phyloP scores from a whole-genome alignment of 23 tunicate genomes.

The Botrylloides violaceus region DNA sequence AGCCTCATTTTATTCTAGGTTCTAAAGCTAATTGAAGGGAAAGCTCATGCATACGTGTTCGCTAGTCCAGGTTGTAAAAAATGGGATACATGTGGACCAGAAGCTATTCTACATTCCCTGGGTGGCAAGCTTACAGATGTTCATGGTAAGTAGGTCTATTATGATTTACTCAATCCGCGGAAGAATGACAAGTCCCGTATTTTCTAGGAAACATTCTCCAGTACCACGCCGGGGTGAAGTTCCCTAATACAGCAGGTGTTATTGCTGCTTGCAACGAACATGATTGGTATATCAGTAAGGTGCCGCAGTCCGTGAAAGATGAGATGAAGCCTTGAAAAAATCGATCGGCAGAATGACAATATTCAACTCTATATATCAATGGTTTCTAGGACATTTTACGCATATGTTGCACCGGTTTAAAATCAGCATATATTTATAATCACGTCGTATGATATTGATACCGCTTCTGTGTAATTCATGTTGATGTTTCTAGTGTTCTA shows the following conservation, averaged over 20 bases:
- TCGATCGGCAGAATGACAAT: no score
- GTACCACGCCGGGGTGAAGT: constrained; percentile 69
- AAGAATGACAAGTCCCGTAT: not conserved
- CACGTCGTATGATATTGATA: no score
- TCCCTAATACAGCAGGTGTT: constrained; percentile 89
- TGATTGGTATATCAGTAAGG: constrained; percentile 35
- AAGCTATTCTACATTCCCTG: constrained; percentile 75
- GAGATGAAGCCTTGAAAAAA: constrained; percentile 30
- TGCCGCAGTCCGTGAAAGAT: constrained; percentile 65
- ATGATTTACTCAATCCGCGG: not conserved
- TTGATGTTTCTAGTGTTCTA: no score
- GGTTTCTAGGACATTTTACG: no score
- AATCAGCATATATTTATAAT: no score
- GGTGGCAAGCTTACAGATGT: constrained; percentile 99
- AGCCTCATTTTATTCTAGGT: constrained; percentile 33
- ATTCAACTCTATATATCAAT: no score
- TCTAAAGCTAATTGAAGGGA: constrained; percentile 85
- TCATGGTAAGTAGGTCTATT: constrained; percentile 31
- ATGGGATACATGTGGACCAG: constrained; percentile 99
- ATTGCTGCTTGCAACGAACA: constrained; percentile 85
- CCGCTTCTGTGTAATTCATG: no score
- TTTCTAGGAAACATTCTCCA: constrained; percentile 42
- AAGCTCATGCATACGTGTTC: constrained; percentile 98
- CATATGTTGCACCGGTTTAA: no score
- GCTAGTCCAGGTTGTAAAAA: constrained; percentile 97